Evolutionary conservation across 2,797 vertebrate genomes (phyloP), one percentile per base, ranked within the genome.

Genomic region (Urophycis tenuis): DNA sequence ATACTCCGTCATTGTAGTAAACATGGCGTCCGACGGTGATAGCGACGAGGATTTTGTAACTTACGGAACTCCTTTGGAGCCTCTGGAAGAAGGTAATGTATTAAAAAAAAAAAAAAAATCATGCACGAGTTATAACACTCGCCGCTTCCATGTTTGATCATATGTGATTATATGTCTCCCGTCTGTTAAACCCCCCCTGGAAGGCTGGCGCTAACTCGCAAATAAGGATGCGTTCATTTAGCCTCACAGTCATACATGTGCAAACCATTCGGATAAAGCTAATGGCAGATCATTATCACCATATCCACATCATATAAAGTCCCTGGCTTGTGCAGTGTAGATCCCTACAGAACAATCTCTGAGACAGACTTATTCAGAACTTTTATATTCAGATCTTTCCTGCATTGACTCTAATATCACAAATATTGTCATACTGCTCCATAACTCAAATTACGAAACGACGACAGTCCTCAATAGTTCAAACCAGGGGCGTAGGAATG

Each of bases 41-140:
- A 87, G 89, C 1, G 95, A 95, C 0, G 93, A 94, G 77, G 95
- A 95, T 0, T 87, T 97, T 81, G 95, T 94, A 77, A 89, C 45
- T 88, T 96, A 91, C 35, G 97, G 97, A 17, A 94, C 87, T 1
- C 88, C 94, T 17, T 85, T 98, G 88, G 94, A 95, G 82, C 94
- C 92, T 0, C 88, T 97, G 69, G 95, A 95, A 35, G 97, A 97
- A 93, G 96, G 97, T 96, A 79, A 0, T 30, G 33, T 49, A 10
- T 0, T 6, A n/a, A 0, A 0, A 0, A 0, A 22, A n/a, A 0
- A 0, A 0, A 0, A 22, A 17, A 0, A 0, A 49, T 39, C 29
- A 2, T 25, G n/a, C 34, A 39, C 11, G 19, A 35, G 6, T 41
- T 76, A 67, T 72, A 11, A 7, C 35, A 5, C 0, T 6, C 22